Evolutionary conservation across 2,888 invertebrate genomes (phyloP).

Genomic region (Acholoe squamosa): DNA sequence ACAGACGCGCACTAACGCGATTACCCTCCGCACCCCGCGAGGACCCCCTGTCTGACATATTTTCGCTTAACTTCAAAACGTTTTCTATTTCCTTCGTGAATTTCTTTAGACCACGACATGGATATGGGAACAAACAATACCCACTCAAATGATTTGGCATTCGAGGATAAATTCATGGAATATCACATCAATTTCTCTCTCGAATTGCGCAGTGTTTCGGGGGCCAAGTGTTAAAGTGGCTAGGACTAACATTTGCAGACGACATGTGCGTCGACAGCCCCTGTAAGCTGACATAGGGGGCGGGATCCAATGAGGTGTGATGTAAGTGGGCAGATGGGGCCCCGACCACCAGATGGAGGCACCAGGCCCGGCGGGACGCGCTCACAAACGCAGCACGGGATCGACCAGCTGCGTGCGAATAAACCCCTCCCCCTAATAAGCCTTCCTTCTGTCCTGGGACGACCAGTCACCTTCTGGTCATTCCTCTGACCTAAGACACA

Average conservation of each 20-base stretch:
- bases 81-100: too few species aligned
- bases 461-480: not conserved
- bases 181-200: not conserved
- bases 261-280: slow-evolving; percentile 43
- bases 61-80: slow-evolving; percentile 4
- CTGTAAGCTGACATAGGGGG: slow-evolving; percentile 40
- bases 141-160: not conserved
- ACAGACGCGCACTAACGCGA: slow-evolving; percentile 33
- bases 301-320: slow-evolving; percentile 56
- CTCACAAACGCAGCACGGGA: slow-evolving; percentile 28
- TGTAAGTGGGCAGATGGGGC: slow-evolving; percentile 56
- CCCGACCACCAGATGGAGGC: slow-evolving; percentile 49
- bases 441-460: not conserved
- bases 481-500: not conserved
- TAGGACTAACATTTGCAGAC: slow-evolving; percentile 35
- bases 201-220: not conserved
- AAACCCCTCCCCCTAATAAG: slow-evolving; percentile 43
- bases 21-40: not conserved
- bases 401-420: slow-evolving; percentile 40
- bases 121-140: not conserved
- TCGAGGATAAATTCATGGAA: not conserved
- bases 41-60: not conserved
- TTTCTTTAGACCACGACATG: too few species aligned
- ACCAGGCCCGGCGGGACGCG: slow-evolving; percentile 51
- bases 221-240: not conserved